Percentiles rank a stretch among this genome's conserved stretches.
Evolutionary conservation across 2,113 vertebrate species (phyloP).

Genomic region (Tyto alba): DNA sequence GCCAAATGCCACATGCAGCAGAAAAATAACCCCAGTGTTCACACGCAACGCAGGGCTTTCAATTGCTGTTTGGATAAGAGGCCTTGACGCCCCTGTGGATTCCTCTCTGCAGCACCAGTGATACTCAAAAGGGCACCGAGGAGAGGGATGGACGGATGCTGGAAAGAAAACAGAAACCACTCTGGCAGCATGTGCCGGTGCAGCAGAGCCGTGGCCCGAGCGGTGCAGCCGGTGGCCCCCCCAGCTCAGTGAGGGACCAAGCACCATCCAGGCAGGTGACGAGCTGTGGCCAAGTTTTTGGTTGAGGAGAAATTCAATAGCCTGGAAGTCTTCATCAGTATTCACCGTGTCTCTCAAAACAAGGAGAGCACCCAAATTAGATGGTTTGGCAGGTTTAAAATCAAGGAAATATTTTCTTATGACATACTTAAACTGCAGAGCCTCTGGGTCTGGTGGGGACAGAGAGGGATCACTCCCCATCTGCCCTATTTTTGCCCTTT

Average conservation of each 20-base stretch:
- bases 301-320: background rate
- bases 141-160: background rate
- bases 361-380: background rate
- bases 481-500: background rate
- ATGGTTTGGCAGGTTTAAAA: background rate
- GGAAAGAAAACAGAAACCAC: background rate
- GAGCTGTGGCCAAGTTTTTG: background rate
- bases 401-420: background rate
- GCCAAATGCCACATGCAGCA: background rate
- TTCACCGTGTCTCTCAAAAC: background rate
- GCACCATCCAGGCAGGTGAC: background rate
- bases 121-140: background rate
- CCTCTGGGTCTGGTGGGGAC: background rate
- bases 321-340: background rate
- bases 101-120: background rate
- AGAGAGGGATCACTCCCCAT: background rate
- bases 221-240: fast-evolving
- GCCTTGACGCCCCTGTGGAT: fast-evolving
- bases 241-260: background rate
- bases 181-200: fast-evolving
- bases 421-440: background rate
- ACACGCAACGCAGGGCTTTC: background rate
- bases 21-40: background rate
- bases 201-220: background rate
- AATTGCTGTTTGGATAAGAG: background rate